Percentiles rank a stretch among this genome's conserved stretches.
Conservation (phyloP, 2,888 invertebrate genomes). For the Scaptomyza cyrtandrae region DNA sequence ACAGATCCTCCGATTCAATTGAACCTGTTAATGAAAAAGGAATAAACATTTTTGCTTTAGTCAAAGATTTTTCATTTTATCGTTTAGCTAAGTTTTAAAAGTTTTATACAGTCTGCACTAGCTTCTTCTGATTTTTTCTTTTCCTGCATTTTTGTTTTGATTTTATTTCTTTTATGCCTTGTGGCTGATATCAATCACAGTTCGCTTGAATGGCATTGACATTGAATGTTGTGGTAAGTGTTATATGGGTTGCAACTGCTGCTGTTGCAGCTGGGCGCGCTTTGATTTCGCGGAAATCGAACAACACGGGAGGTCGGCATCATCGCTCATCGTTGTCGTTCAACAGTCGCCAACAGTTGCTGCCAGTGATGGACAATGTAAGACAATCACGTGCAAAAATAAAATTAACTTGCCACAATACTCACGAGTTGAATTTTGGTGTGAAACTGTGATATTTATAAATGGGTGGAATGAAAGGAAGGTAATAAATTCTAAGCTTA, state of each 20-base stretch:
- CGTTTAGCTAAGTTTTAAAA: conserved; percentile 15
- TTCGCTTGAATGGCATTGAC: conserved; percentile 68
- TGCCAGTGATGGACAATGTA: conserved; percentile 32
- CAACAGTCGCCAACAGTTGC: conserved; percentile 14
- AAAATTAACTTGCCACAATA: conserved; percentile 9
- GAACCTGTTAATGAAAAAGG: conserved; percentile 87
- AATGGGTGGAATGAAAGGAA: too few relatives aligned
- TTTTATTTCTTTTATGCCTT: conserved; percentile 1
- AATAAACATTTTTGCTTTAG: conserved; percentile 1
- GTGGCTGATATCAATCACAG: conserved; percentile 71
- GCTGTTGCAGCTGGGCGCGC: conserved; percentile 76
- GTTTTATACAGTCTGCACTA: conserved; percentile 18
- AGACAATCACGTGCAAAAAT: conserved; percentile 5
- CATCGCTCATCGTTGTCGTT: conserved; percentile 70
- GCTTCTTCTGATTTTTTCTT: not conserved
- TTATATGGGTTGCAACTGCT: conserved; percentile 66
- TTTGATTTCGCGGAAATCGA: conserved; percentile 81
- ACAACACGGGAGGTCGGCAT: conserved; percentile 81
- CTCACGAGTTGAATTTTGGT: conserved; percentile 12
- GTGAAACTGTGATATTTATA: not conserved
- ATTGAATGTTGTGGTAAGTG: conserved; percentile 51
- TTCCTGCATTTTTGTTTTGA: conserved; percentile 1
- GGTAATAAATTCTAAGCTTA: too few relatives aligned
- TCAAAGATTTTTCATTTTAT: not conserved
- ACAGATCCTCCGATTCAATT: conserved; percentile 91